phyloP scores from a whole-genome alignment of 2,113 vertebrate genomes.

The Nycticryphes semicollaris region DNA sequence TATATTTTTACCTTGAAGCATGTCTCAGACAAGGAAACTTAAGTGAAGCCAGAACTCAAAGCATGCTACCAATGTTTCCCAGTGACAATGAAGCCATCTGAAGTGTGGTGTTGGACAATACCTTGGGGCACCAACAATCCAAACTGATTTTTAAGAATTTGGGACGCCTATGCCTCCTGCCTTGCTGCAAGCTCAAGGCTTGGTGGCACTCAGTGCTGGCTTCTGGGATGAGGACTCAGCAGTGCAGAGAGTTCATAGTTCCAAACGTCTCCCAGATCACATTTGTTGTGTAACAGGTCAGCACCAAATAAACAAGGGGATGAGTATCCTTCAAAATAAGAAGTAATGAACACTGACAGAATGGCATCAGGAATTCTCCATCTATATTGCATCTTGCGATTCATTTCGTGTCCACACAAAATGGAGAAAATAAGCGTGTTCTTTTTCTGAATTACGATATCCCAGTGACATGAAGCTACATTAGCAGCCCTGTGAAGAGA shows the following conservation, averaged over 20 bases:
- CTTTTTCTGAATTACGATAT: background rate
- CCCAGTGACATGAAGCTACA: background rate
- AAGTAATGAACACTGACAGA: background rate
- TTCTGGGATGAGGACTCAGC: background rate
- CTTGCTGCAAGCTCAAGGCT: background rate
- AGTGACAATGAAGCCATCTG: background rate
- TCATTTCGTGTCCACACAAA: background rate
- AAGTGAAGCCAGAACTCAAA: background rate
- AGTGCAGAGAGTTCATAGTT: background rate
- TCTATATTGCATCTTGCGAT: background rate
- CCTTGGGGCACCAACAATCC: background rate
- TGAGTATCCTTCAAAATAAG: background rate
- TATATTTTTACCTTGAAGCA: background rate
- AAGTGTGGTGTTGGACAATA: background rate
- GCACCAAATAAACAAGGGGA: background rate
- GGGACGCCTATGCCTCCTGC: background rate
- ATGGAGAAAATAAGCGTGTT: background rate
- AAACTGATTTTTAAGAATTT: accelerated
- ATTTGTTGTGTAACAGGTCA: background rate
- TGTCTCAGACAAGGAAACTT: background rate
- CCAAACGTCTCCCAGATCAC: background rate
- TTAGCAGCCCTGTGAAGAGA: background rate
- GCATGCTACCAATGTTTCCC: background rate
- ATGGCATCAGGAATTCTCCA: background rate
- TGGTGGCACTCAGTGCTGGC: background rate